Conservation (phyloP, 2,797 vertebrate genomes). For the Nannoperca obscura region DNA sequence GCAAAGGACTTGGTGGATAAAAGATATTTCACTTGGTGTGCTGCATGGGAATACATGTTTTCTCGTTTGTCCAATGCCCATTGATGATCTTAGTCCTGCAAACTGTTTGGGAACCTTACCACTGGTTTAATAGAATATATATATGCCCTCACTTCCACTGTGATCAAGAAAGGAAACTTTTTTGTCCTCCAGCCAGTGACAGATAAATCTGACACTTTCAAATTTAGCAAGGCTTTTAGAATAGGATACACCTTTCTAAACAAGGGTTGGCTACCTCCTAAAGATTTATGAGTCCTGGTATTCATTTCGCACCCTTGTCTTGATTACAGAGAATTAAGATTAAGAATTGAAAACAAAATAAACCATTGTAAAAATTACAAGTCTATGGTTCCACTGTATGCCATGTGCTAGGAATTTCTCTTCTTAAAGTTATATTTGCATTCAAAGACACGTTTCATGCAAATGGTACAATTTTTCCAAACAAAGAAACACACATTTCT, state of each 20-base stretch:
- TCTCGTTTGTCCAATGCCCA: slow-evolving; percentile 21
- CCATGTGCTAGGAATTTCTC: slow-evolving; percentile 81
- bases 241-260: neutral
- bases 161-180: slow-evolving; percentile 31
- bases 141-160: slow-evolving; percentile 8
- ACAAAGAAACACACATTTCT: slow-evolving; percentile 89
- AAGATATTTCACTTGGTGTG: neutral
- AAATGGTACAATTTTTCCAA: slow-evolving; percentile 88
- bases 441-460: slow-evolving; percentile 92
- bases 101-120: slow-evolving; percentile 24
- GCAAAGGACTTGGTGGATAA: slow-evolving; percentile 11
- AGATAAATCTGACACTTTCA: slow-evolving; percentile 27
- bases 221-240: slow-evolving; percentile 31
- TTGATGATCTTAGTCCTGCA: slow-evolving; percentile 19
- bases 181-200: slow-evolving; percentile 31
- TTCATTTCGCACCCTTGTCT: slow-evolving; percentile 39
- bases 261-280: neutral
- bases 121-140: slow-evolving; percentile 45
- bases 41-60: slow-evolving; percentile 14
- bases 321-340: slow-evolving; percentile 30
- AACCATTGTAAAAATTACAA: slow-evolving; percentile 56
- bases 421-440: slow-evolving; percentile 82
- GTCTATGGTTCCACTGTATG: slow-evolving; percentile 74
- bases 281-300: slow-evolving; percentile 40
- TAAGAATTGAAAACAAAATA: slow-evolving; percentile 38